Conservation (phyloP, 2,113 vertebrate species). For the Dasyornis broadbenti region DNA sequence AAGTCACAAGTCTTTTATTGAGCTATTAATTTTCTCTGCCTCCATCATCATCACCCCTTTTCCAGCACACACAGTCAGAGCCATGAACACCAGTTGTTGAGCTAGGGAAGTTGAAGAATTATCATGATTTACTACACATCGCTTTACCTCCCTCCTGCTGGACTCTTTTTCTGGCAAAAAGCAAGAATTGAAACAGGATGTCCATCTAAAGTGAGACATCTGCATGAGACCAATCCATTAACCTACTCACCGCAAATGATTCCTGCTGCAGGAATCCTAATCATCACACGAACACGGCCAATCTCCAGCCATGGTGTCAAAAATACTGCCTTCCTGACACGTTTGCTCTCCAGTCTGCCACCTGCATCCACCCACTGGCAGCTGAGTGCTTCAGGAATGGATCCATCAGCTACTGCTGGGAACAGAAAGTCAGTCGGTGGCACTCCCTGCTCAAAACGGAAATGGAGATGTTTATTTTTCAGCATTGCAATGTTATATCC, state of each 20-base stretch:
- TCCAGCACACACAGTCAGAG: background rate
- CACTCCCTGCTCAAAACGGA: background rate
- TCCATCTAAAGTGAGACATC: slow-evolving; percentile 17
- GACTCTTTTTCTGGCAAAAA: background rate
- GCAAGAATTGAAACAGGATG: background rate
- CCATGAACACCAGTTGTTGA: background rate
- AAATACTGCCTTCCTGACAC: background rate
- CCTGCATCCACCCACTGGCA: background rate
- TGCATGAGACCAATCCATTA: background rate
- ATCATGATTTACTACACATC: background rate
- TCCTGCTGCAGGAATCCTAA: background rate
- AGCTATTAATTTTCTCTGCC: background rate
- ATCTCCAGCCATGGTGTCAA: background rate
- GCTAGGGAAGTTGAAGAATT: background rate
- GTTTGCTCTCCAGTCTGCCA: background rate
- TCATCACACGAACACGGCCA: background rate
- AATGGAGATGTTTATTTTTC: background rate
- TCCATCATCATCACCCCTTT: background rate
- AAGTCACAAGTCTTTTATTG: background rate
- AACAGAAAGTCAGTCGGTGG: background rate
- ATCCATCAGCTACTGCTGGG: background rate
- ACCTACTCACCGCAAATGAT: background rate
- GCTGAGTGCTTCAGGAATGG: background rate
- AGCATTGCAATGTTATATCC: background rate
- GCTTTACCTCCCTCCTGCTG: background rate